Conservation (phyloP, 2,113 vertebrate genomes). For the Aviceda subcristata region DNA sequence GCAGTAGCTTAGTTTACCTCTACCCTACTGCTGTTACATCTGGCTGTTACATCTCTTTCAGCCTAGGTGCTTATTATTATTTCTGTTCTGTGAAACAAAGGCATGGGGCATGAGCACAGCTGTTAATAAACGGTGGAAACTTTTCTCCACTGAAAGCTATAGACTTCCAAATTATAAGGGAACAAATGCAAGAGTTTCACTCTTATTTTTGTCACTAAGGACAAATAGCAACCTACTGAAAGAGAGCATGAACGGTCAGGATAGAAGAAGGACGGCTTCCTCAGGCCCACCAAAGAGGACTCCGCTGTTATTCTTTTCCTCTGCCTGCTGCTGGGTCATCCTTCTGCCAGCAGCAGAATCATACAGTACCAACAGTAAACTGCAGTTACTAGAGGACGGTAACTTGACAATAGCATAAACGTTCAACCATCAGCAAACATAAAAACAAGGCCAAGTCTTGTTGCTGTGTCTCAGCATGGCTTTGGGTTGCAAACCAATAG, state of each 20-base stretch:
- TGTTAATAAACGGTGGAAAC: neutral
- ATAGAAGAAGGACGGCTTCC: neutral
- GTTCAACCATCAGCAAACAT: neutral
- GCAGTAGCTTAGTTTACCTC: neutral
- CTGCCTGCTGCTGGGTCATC: neutral
- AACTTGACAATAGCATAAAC: neutral
- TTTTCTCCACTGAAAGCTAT: neutral
- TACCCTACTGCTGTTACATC: neutral
- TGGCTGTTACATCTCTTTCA: neutral
- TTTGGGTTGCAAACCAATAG: neutral
- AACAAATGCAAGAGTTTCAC: neutral
- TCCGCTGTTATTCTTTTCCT: neutral
- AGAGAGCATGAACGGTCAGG: neutral
- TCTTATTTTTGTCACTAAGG: neutral
- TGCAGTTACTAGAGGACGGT: neutral
- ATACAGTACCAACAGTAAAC: neutral
- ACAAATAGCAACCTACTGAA: neutral
- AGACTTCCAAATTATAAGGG: neutral
- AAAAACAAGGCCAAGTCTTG: neutral
- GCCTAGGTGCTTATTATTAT: neutral
- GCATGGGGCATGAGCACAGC: neutral
- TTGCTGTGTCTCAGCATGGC: neutral
- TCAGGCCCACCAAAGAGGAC: neutral
- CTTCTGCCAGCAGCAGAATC: neutral
- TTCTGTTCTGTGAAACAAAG: neutral